Base-by-base conservation (phyloP, 2,888 invertebrate species). In the Pocota personata region DNA sequence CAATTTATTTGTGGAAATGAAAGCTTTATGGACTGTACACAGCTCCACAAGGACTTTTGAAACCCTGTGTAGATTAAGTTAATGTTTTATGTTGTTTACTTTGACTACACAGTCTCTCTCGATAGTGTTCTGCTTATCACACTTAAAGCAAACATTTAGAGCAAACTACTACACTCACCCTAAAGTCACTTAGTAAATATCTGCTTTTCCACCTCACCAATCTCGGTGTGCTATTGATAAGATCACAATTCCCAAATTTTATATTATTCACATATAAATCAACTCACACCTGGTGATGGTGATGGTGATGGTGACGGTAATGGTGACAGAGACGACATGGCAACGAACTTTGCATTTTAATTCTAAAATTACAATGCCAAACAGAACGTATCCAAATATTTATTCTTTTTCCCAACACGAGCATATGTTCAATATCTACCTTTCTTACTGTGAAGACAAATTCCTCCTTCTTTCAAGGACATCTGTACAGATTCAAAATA, bases 341-440 rank as follows among this genome's bases (percentile, higher is more conserved):
- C 64, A 79, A 80, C 75, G 48, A 66, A 80, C 69, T 80, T 80
- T 80, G 84, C 80, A 84, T 80, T 80, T 76, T 71, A 80, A 84
- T 80, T 75, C 64, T 57, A 7, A 46, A 71, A 84, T 80, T 84
- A 72, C 84, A 79, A 75, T 84, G 64, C 75, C 69, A 76, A 75
- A 66, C 75, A 80, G 52, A 76, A 76, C 43, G 66, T 60, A 24
- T 12, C 64, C 75, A 80, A 84, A 80, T 80, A 80, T 84, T 79
- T 80, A 79, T 57, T n/a, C n/a, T n/a, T 75, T 55, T 46, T 8
- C 10, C 21, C 40, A 19, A 69, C 16, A 57, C 10, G 21, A 52
- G 24, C 43, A 60, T 37, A 24, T 69, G 67, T 37, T 16, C 43
- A 19, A 14, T 43, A n/a, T 16, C 16, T 19, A n/a, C n/a, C n/a